These are phyloP conservation scores for Agrenia bidenticulata DNA, from an alignment of 2,888 invertebrate genomes.

Conservation along the genomic window DNA sequence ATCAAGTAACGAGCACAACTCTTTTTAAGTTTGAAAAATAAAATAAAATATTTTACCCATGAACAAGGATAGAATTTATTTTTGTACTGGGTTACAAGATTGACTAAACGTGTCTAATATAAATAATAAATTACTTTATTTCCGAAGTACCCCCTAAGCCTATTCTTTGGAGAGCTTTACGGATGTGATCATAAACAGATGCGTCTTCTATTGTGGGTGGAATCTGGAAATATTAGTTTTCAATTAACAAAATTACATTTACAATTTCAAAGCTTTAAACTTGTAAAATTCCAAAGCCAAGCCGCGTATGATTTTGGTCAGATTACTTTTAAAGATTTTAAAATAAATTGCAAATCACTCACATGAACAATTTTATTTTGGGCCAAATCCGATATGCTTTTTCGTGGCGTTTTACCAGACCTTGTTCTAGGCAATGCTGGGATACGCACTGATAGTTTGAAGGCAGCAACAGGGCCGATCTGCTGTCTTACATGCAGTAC, in stretches of 20 bases:
- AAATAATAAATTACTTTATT: conserved; percentile 10
- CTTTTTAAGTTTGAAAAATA: too few relatives aligned
- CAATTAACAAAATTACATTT: too few relatives aligned
- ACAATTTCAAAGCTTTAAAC: too few relatives aligned
- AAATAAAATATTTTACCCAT: too few relatives aligned
- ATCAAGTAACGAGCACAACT: too few relatives aligned
- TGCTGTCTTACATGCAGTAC: conserved; percentile 64
- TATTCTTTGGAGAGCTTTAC: conserved; percentile 67
- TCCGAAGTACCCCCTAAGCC: conserved; percentile 35
- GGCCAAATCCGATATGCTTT: conserved; percentile 81
- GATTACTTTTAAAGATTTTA: background rate
- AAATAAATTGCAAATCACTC: conserved; percentile 13
- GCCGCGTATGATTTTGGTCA: background rate
- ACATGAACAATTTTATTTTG: conserved; percentile 75
- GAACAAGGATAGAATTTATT: too few relatives aligned
- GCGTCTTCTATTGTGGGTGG: conserved; percentile 86
- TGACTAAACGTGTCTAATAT: too few relatives aligned
- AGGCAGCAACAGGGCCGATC: conserved; percentile 86
- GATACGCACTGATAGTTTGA: conserved; percentile 76
- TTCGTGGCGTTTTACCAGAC: conserved; percentile 79
- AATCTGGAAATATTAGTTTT: conserved; percentile 59
- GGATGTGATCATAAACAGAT: conserved; percentile 75
- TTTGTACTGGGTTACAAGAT: too few relatives aligned
- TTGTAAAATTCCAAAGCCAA: too few relatives aligned
- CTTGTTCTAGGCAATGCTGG: conserved; percentile 81